Evolutionary conservation across 2,888 invertebrate genomes (phyloP), one percentile per base, ranked within the genome.

Genomic region (Heliothis peltigera): DNA sequence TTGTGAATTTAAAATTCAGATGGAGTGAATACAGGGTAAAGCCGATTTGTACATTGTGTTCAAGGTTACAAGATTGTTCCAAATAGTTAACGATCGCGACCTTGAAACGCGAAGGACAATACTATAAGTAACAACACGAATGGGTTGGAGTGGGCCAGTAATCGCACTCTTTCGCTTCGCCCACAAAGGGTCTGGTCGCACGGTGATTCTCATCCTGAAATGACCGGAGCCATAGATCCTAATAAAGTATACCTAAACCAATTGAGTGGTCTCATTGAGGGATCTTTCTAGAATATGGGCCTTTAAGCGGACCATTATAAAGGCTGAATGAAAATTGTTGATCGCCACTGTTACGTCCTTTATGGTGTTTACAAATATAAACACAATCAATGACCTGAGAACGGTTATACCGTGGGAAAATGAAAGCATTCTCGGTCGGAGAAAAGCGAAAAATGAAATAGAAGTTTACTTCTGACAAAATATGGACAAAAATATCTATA

Each of bases 161-260:
- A 32, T 32, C 1, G 8, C 3, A 32, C 32, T 32, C 32, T 32
- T 32, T 32, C 32, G 10, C 12, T 12, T 32, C 32, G 12, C 32
- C 22, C 15, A 19, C 42, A 42, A 42, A 15, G 73, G 51, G 28
- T 25, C 8, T 25, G 7, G 32, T 32, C 32, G 12, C 12, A 32
- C 32, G 12, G 10, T 28, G 10, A 28, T 28, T 72, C 65, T 10
- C 10, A 28, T 28, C 7, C 10, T 8, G 19, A 44, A 72, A 4
- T 71, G 22, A 46, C 22, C 52, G 47, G 32, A 32, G 12, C 28
- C 10, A 8, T 1, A 28, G 8, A 7, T 28, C 28, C 10, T 15
- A 39, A 39, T 39, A n/a, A 39, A 39, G 2, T 32, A 32, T 32
- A n/a, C n/a, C n/a, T n/a, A 32, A 12, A 32, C 32, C 12, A 3